Percentiles rank a stretch among this genome's conserved stretches.
Conservation (phyloP, 2,888 invertebrate genomes). For the Eristalinus sepulchralis region DNA sequence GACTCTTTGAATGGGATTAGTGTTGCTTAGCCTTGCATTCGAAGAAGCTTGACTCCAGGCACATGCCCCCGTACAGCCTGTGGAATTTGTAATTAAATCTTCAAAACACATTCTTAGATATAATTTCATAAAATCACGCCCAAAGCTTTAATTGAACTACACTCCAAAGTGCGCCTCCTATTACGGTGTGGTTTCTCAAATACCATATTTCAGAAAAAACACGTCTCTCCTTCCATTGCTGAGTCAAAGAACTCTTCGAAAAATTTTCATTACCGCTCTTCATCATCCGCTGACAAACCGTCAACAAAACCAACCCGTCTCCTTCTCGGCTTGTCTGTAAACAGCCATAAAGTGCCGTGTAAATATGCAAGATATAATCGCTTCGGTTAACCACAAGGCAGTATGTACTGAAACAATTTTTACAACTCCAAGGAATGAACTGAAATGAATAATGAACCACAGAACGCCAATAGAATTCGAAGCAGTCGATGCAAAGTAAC, state of each 20-base stretch:
- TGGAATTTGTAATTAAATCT: too few relatives aligned
- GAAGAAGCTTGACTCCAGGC: too few relatives aligned
- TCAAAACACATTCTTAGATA: too few relatives aligned
- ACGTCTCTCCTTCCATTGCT: background rate
- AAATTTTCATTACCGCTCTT: background rate
- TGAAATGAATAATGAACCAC: background rate
- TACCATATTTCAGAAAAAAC: too few relatives aligned
- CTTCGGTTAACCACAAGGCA: background rate
- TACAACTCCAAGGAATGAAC: background rate
- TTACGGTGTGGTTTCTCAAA: too few relatives aligned
- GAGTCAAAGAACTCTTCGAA: background rate
- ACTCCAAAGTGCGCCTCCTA: too few relatives aligned
- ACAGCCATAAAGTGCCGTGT: background rate
- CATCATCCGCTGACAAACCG: background rate
- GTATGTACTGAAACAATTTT: too few relatives aligned
- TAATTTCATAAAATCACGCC: too few relatives aligned
- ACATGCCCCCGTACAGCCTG: too few relatives aligned
- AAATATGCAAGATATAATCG: background rate
- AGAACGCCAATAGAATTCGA: background rate
- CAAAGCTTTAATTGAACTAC: too few relatives aligned
- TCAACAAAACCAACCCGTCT: background rate
- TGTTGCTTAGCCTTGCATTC: too few relatives aligned
- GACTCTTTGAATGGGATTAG: too few relatives aligned
- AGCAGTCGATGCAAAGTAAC: background rate
- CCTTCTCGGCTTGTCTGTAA: background rate